Evolutionary conservation across 2,888 invertebrate genomes (phyloP).

Genomic region (Cistogaster globosa): DNA sequence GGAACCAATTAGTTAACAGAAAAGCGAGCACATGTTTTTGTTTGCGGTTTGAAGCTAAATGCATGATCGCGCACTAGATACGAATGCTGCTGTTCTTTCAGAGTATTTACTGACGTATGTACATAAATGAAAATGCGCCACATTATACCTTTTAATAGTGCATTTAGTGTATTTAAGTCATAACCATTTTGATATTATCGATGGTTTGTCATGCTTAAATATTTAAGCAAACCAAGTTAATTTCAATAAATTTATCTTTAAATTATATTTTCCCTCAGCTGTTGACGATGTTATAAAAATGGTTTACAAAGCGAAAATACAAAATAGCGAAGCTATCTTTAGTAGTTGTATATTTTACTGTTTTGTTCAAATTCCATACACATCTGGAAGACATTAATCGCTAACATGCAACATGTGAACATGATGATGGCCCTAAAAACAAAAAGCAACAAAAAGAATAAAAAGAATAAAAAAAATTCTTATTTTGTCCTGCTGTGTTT

Average conservation of each 20-base stretch:
- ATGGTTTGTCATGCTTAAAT: constrained; percentile 80
- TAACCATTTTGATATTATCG: constrained; percentile 76
- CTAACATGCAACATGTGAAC: constrained; percentile 72
- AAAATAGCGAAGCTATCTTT: constrained; percentile 31
- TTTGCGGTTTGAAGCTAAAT: constrained; percentile 35
- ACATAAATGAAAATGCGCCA: background rate
- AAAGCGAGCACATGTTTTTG: constrained; percentile 58
- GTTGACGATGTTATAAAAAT: constrained; percentile 47
- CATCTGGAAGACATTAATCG: constrained; percentile 73
- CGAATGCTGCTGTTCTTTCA: background rate
- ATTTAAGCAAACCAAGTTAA: background rate
- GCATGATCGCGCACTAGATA: constrained; percentile 2
- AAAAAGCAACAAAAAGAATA: constrained; percentile 47
- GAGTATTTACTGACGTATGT: background rate
- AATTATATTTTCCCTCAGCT: background rate
- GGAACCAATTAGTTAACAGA: background rate
- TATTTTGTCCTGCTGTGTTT: constrained; percentile 65
- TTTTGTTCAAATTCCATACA: constrained; percentile 49
- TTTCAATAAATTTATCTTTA: too few species aligned
- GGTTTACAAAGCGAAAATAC: constrained; percentile 29
- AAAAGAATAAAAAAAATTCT: too few species aligned
- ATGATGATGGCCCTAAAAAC: constrained; percentile 33
- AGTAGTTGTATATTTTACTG: constrained; percentile 2
- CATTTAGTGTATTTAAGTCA: constrained; percentile 8
- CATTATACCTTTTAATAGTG: background rate